Base-by-base conservation (phyloP, 2,113 vertebrate genomes). In the Marmota monax region DNA sequence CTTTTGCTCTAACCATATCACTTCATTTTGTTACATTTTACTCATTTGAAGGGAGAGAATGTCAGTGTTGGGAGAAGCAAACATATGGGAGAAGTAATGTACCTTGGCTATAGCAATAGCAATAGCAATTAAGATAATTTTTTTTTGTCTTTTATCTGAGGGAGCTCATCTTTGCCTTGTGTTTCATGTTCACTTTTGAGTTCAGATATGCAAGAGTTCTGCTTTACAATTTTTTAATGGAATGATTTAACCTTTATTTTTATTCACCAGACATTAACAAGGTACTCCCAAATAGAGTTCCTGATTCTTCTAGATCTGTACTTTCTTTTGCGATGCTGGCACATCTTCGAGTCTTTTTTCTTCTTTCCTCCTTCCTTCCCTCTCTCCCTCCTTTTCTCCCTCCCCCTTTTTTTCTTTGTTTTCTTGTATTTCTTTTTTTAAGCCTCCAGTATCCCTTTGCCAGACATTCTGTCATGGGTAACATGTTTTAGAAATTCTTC, bases 271-370 rank as follows among this genome's bases (percentile, higher is more conserved):
- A 12, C 7, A 61, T 51, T 61, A 88, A 61, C 79, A 61, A 61
- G 74, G 10, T 67, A 48, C 56, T 72, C 34, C 22, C 65, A 79
- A 2, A 45, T 16, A n/a, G 4, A 73, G 56, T 69, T 0, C 23
- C 67, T 92, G 37, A 92, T 88, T 65, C 79, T 91, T 94, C n/a
- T 79, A 53, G 34, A 67, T 74, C 92, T 92, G 11, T 72, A 34
- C 18, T 72, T 92, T 2, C 37, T 88, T 78, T 61, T 80, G 48
- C 6, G 20, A 82, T 20, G 2, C 37, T 74, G 39, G 25, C 7
- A 37, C 3, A 12, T 70, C 56, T 85, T 78, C 4, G 39, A 23
- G 9, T 48, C 29, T 23, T 42, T 13, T 51, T 51, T 14, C 58
- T 70, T 32, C 37, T 12, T 77, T 25, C 29, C 3, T 78, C 29